phyloP scores from a whole-genome alignment of 2,888 invertebrate genomes.

The Lamellibrachia satsuma region DNA sequence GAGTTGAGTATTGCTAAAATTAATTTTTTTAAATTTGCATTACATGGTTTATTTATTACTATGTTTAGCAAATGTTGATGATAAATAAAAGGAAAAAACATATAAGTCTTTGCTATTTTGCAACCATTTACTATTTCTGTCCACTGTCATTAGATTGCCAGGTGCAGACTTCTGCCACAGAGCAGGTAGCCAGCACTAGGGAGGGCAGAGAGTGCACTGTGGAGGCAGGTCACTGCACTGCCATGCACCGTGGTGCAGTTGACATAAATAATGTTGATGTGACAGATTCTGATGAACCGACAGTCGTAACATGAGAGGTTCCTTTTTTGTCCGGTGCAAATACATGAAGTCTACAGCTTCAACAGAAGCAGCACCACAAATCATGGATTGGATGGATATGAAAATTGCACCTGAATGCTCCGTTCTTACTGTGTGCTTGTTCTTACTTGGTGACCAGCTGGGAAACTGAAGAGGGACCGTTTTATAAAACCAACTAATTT shows the following conservation, averaged over 20 bases:
- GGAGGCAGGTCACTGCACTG: neutral
- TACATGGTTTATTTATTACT: too few relatives aligned
- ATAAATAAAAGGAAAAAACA: neutral
- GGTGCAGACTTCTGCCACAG: neutral
- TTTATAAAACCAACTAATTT: neutral
- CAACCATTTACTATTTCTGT: neutral
- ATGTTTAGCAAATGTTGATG: neutral
- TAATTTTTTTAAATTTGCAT: too few relatives aligned
- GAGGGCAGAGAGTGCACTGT: neutral
- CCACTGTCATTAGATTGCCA: neutral
- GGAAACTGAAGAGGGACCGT: neutral
- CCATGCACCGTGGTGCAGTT: neutral
- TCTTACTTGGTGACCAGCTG: neutral
- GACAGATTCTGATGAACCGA: neutral
- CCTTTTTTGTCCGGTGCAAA: neutral
- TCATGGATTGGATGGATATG: neutral
- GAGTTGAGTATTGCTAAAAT: too few relatives aligned
- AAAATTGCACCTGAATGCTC: neutral
- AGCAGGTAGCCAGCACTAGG: neutral
- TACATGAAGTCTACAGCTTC: neutral
- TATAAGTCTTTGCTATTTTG: neutral
- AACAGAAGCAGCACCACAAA: neutral
- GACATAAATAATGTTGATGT: slow-evolving; percentile 12
- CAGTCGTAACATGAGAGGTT: neutral
- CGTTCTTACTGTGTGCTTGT: too few relatives aligned